Percentiles rank a stretch among this genome's conserved stretches.
These are phyloP conservation scores for Druon quercuslanigerum DNA, from an alignment of 1,140 invertebrate genomes.

Conservation along the genomic window DNA sequence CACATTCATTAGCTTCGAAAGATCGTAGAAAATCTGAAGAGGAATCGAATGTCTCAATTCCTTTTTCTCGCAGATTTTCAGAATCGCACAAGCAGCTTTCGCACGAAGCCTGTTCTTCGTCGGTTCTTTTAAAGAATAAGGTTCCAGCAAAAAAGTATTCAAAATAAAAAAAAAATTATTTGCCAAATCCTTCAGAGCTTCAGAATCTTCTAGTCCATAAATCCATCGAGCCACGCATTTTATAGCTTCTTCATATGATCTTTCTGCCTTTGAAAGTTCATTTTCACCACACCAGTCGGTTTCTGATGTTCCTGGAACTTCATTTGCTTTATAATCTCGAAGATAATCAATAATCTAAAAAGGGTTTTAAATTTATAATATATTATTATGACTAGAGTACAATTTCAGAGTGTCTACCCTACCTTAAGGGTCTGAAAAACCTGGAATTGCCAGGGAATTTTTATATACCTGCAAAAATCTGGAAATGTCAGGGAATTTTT, in stretches of 20 bases:
- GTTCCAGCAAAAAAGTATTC: not conserved
- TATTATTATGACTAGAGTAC: too few species aligned
- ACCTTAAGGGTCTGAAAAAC: too few species aligned
- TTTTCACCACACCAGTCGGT: not conserved
- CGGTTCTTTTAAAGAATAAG: not conserved
- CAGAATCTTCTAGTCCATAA: not conserved
- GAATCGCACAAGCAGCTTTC: not conserved
- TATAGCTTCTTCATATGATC: not conserved
- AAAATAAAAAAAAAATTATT: not conserved
- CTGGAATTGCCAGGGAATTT: too few species aligned
- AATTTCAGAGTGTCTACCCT: too few species aligned
- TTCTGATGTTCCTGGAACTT: not conserved
- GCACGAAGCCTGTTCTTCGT: not conserved
- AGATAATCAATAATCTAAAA: not conserved
- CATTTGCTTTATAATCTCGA: not conserved
- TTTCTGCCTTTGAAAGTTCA: not conserved
- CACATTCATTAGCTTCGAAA: conserved; percentile 1
- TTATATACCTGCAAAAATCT: too few species aligned
- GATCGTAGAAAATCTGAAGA: not conserved
- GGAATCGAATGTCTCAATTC: not conserved
- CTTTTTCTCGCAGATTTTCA: not conserved
- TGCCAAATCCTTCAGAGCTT: not conserved
- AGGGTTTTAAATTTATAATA: not conserved
- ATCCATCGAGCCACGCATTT: not conserved
- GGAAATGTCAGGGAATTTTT: too few species aligned